Percentiles rank a stretch among this genome's conserved stretches.
Evolutionary conservation across 2,113 vertebrate species (phyloP).

Genomic region (Ciconia boyciana): DNA sequence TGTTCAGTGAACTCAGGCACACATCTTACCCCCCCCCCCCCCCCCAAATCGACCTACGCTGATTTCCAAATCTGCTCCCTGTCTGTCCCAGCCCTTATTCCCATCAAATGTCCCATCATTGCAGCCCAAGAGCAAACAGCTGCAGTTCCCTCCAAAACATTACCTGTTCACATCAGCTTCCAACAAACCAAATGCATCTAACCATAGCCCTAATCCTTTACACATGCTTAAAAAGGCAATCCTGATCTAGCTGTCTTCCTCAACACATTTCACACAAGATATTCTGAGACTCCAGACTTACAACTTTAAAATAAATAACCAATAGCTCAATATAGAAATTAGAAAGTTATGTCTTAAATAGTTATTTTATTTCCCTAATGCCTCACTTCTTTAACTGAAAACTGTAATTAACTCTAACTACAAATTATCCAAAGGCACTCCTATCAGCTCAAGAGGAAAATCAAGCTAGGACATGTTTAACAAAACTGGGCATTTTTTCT

Average conservation of each 20-base stretch:
- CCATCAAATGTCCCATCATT: not conserved
- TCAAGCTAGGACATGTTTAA: not conserved
- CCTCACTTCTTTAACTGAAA: not conserved
- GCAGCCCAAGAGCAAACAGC: not conserved
- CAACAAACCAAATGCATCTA: not conserved
- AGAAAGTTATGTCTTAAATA: not conserved
- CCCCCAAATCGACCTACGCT: not conserved
- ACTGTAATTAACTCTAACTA: not conserved
- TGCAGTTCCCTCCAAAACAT: not conserved
- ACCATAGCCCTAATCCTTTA: not conserved
- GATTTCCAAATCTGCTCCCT: not conserved
- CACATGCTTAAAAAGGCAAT: not conserved
- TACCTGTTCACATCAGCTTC: not conserved
- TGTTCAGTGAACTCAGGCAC: not conserved
- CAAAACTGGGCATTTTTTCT: not conserved
- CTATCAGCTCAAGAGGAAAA: not conserved
- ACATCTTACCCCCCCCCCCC: not conserved
- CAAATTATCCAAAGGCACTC: not conserved
- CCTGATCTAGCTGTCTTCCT: not conserved
- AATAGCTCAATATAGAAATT: not conserved
- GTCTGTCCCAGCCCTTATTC: not conserved
- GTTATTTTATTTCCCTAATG: not conserved
- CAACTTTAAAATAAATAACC: not conserved
- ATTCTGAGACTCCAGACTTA: not conserved
- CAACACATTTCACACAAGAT: not conserved